Conservation (phyloP, 2,113 vertebrate species). For the Cyanistes caeruleus region DNA sequence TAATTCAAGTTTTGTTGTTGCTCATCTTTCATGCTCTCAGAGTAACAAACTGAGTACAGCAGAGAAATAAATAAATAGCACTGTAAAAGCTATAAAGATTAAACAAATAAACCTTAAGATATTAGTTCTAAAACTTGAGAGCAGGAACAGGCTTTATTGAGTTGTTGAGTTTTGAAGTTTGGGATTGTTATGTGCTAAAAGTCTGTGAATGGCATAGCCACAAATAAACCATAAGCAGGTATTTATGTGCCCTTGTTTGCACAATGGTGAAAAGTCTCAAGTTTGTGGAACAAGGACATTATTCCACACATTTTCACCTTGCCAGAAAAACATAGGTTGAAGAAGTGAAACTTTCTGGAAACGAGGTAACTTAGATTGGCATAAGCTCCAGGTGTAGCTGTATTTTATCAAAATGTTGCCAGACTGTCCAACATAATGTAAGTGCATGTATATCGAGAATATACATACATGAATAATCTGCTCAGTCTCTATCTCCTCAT, state of each 20-base stretch:
- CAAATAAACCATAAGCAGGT: neutral
- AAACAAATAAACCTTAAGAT: neutral
- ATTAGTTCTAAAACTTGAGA: neutral
- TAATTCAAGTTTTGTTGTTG: neutral
- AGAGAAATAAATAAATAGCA: neutral
- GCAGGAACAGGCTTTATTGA: neutral
- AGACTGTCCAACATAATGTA: neutral
- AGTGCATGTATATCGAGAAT: neutral
- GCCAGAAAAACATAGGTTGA: neutral
- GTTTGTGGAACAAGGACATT: neutral
- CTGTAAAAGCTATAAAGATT: neutral
- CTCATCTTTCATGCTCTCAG: neutral
- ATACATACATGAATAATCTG: neutral
- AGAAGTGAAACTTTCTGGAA: conserved; percentile 21
- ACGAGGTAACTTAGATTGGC: neutral
- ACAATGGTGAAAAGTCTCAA: neutral
- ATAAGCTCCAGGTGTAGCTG: neutral
- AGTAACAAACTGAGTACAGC: neutral
- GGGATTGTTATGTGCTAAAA: neutral
- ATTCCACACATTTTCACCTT: neutral
- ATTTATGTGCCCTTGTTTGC: neutral
- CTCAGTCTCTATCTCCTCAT: neutral
- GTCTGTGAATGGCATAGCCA: neutral
- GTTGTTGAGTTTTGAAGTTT: neutral
- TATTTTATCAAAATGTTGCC: neutral